These are phyloP conservation scores for Poicephalus gulielmi DNA, from an alignment of 2,113 vertebrate genomes.

Conservation along the genomic window DNA sequence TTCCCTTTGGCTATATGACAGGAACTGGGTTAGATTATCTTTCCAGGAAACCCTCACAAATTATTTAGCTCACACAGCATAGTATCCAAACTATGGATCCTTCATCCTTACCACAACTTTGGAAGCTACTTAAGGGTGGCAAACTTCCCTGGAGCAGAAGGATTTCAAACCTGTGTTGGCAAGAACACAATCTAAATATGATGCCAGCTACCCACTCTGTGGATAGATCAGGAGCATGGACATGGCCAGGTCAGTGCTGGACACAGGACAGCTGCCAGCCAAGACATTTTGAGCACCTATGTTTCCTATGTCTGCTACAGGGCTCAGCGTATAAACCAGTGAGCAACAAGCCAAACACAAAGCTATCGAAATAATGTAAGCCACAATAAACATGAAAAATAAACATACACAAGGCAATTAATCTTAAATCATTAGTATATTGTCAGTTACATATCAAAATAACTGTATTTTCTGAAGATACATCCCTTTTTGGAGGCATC, in stretches of 20 bases:
- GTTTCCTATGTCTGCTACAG: background rate
- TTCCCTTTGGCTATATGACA: background rate
- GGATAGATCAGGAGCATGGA: accelerated
- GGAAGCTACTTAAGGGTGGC: background rate
- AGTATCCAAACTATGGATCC: background rate
- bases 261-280: background rate
- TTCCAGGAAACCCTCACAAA: background rate
- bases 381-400: background rate
- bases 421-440: background rate
- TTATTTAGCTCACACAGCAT: accelerated
- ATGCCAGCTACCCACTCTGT: background rate
- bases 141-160: background rate
- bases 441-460: background rate
- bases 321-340: background rate
- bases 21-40: background rate
- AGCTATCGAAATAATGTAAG: background rate
- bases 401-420: accelerated
- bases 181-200: background rate
- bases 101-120: background rate
- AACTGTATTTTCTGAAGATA: background rate
- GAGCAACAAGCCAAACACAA: background rate
- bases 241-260: background rate
- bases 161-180: background rate
- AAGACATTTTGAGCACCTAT: accelerated
- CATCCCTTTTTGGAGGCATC: background rate